Evolutionary conservation across 2,113 vertebrate species (phyloP).

Genomic region (Haemorhous mexicanus): DNA sequence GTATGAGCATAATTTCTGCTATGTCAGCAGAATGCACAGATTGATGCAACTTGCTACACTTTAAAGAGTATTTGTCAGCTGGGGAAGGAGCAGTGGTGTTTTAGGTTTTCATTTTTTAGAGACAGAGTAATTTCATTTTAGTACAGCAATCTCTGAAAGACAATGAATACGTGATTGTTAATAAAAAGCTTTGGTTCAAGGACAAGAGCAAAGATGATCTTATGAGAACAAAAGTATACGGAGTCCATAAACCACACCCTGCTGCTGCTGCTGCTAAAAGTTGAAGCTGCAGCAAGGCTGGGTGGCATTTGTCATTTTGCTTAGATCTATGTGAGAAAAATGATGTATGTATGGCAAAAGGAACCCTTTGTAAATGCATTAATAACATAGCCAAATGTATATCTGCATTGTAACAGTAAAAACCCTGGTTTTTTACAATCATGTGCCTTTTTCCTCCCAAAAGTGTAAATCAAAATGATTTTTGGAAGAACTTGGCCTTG

Average conservation of each 20-base stretch:
- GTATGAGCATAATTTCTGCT: neutral
- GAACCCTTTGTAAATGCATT: neutral
- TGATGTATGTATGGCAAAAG: neutral
- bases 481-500: neutral
- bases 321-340: neutral
- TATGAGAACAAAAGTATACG: neutral
- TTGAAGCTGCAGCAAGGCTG: neutral
- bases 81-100: neutral
- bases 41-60: neutral
- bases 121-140: neutral
- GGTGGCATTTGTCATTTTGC: neutral
- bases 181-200: neutral
- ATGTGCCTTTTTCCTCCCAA: neutral
- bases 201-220: neutral
- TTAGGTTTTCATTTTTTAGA: neutral
- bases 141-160: neutral
- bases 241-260: neutral
- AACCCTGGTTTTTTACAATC: neutral
- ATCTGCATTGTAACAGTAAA: neutral
- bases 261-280: neutral
- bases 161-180: neutral
- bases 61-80: neutral
- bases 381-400: neutral
- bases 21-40: neutral
- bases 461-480: neutral